Percentiles rank a stretch among this genome's conserved stretches.
Conservation (phyloP, 1,140 invertebrate genomes). For the Drosophila sechellia region DNA sequence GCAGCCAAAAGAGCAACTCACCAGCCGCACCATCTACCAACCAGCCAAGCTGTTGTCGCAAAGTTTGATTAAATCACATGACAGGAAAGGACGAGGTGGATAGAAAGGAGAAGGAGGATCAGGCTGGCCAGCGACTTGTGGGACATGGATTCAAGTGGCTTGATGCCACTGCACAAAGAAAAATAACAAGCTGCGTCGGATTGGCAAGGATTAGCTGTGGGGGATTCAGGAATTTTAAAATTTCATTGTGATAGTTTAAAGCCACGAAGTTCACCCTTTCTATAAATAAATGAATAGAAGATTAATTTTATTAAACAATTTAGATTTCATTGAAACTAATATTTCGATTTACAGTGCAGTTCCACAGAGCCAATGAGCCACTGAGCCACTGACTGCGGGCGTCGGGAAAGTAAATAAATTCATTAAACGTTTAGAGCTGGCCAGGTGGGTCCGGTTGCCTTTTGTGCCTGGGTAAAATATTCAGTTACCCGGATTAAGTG, state of each 20-base stretch:
- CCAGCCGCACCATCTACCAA: neutral
- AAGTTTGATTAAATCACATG: slow-evolving; percentile 80
- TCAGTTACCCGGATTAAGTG: slow-evolving; percentile 68
- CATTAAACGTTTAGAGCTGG: slow-evolving; percentile 73
- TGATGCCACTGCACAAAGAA: slow-evolving; percentile 36
- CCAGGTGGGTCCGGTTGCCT: slow-evolving; percentile 39
- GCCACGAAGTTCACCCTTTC: too few relatives aligned
- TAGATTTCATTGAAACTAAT: slow-evolving; percentile 4
- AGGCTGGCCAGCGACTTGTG: slow-evolving; percentile 11
- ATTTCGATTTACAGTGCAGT: slow-evolving; percentile 22
- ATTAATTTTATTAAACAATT: slow-evolving; percentile 31
- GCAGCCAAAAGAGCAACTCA: slow-evolving; percentile 54
- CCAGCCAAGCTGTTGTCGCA: slow-evolving; percentile 39
- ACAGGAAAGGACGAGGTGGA: slow-evolving; percentile 9
- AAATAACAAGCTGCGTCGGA: neutral
- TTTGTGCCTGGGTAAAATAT: slow-evolving; percentile 52
- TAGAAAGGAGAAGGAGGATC: too few relatives aligned
- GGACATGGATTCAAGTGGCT: slow-evolving; percentile 62
- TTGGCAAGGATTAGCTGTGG: too few relatives aligned
- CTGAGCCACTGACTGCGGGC: slow-evolving; percentile 33
- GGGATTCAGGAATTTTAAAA: too few relatives aligned
- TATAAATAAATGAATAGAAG: slow-evolving; percentile 1
- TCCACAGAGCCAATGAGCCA: slow-evolving; percentile 47
- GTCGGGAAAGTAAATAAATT: slow-evolving; percentile 67
- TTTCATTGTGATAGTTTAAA: too few relatives aligned